Conservation (phyloP, 2,797 vertebrate genomes). For the Columba guinea region DNA sequence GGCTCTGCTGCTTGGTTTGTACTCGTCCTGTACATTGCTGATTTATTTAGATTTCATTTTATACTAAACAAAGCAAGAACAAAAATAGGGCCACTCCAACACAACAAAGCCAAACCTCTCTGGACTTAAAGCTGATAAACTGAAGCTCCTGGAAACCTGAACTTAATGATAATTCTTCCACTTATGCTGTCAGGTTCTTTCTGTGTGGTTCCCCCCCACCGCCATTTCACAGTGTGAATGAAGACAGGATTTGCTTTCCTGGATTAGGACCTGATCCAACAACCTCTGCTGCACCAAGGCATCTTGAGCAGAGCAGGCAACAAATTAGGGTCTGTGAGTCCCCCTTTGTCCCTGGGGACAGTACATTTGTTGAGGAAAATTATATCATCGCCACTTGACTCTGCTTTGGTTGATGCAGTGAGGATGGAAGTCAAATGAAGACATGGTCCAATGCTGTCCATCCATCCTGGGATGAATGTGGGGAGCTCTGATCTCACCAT, state of each 20-base stretch:
- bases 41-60: slow-evolving; percentile 2
- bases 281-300: neutral
- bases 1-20: neutral
- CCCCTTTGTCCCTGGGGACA: rapidly evolving
- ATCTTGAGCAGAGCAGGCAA: neutral
- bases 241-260: neutral
- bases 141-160: neutral
- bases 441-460: rapidly evolving
- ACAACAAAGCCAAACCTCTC: neutral
- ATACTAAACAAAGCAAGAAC: neutral
- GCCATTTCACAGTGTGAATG: neutral
- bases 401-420: neutral
- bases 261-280: neutral
- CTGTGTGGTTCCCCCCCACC: neutral
- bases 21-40: neutral
- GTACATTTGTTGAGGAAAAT: neutral
- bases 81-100: neutral
- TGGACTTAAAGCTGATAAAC: neutral
- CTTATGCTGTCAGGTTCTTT: neutral
- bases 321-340: neutral
- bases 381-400: neutral
- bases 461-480: rapidly evolving
- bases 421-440: neutral
- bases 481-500: neutral
- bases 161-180: neutral